A percentile compares a stretch with the other conserved stretches of the same genome.
These are phyloP conservation scores for Alauda arvensis DNA, from an alignment of 2,797 vertebrate genomes.

Conservation along the genomic window DNA sequence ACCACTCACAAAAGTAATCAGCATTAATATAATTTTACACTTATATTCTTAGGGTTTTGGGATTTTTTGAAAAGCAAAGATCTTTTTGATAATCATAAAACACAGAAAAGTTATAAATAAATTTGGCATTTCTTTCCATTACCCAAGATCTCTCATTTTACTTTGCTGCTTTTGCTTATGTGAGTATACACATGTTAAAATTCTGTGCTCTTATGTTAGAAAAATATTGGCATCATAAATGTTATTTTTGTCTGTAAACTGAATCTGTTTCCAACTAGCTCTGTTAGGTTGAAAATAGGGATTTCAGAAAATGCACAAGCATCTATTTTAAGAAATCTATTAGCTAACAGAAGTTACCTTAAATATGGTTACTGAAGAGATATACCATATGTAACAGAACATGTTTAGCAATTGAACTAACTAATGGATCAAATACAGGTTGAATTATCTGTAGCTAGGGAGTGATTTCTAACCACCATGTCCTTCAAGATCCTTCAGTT, in stretches of 20 bases:
- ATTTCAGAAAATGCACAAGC: neutral
- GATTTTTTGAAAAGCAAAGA: neutral
- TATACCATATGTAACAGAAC: neutral
- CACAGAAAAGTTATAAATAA: neutral
- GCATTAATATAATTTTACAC: neutral
- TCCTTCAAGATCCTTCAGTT: neutral
- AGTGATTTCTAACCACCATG: neutral
- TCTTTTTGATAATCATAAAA: neutral
- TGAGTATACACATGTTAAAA: neutral
- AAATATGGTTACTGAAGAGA: neutral
- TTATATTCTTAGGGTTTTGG: neutral
- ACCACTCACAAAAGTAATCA: neutral
- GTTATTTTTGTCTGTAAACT: neutral
- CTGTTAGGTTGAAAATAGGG: neutral
- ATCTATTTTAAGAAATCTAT: neutral
- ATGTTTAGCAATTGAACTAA: neutral
- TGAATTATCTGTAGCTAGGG: neutral
- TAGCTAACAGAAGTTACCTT: neutral
- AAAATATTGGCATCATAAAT: neutral
- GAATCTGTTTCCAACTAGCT: neutral
- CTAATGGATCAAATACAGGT: neutral
- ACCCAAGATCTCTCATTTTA: neutral
- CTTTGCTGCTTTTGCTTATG: neutral
- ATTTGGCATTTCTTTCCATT: neutral
- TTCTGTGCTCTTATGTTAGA: neutral